Evolutionary conservation across 2,888 invertebrate genomes (phyloP).

Genomic region (Ernsta delagoae): DNA sequence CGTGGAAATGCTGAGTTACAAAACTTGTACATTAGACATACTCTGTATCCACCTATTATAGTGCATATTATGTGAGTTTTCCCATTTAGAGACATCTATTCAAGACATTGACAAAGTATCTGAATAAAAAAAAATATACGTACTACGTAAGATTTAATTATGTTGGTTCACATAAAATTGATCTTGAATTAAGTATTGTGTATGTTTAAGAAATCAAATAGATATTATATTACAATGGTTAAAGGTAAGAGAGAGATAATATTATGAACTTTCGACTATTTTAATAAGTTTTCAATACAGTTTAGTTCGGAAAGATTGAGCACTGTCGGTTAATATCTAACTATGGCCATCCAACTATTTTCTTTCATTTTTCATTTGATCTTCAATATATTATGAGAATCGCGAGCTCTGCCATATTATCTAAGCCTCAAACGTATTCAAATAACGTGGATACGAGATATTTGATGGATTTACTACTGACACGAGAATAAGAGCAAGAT

Average conservation of each 20-base stretch:
- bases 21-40: background rate
- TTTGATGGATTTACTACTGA: conserved; percentile 28
- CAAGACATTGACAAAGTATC: too few species aligned
- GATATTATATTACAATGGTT: too few species aligned
- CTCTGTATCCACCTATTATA: too few species aligned
- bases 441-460: conserved; percentile 2
- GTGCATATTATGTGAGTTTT: too few species aligned
- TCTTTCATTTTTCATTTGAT: conserved; percentile 3
- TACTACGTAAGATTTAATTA: too few species aligned
- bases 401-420: background rate
- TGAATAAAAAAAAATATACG: too few species aligned
- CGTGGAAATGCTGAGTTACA: background rate
- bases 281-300: background rate
- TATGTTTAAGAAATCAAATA: too few species aligned
- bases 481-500: background rate
- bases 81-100: too few species aligned
- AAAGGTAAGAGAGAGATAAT: too few species aligned
- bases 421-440: conserved; percentile 17
- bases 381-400: conserved; percentile 5
- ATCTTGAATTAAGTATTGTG: too few species aligned
- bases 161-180: too few species aligned
- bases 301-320: conserved; percentile 6
- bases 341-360: conserved; percentile 9
- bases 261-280: too few species aligned
- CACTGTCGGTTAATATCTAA: background rate